phyloP scores from a whole-genome alignment of 2,888 invertebrate genomes.

The Phragmatobia fuliginosa region DNA sequence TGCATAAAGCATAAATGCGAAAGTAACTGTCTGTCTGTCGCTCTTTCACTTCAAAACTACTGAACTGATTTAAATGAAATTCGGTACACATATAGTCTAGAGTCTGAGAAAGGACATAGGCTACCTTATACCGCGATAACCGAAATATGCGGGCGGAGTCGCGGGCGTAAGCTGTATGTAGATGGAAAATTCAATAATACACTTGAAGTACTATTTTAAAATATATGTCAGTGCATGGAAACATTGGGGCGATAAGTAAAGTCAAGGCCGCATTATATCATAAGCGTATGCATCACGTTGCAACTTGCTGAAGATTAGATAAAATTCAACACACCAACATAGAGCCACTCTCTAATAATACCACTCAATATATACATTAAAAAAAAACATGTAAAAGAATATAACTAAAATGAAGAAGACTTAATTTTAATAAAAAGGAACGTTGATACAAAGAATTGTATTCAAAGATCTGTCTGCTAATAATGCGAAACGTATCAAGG shows the following conservation, averaged over 20 bases:
- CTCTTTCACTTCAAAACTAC: too few relatives aligned
- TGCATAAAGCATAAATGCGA: too few relatives aligned
- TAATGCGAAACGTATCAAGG: constrained; percentile 50
- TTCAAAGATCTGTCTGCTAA: constrained; percentile 42
- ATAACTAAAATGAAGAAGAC: not conserved
- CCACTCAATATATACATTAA: not conserved
- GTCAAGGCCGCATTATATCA: constrained; percentile 74
- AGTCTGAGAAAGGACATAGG: too few relatives aligned
- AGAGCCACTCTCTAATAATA: constrained; percentile 31
- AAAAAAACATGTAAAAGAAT: not conserved
- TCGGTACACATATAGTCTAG: too few relatives aligned
- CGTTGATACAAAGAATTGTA: constrained; percentile 49
- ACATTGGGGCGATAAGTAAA: constrained; percentile 70
- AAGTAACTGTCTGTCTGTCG: too few relatives aligned
- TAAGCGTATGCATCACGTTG: constrained; percentile 64
- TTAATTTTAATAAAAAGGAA: constrained; percentile 29
- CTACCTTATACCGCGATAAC: too few relatives aligned
- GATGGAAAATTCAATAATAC: constrained; percentile 7
- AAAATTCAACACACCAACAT: constrained; percentile 55
- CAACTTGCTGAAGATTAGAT: constrained; percentile 71
- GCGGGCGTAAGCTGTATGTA: too few relatives aligned
- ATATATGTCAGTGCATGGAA: constrained; percentile 66
- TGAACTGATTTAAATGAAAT: too few relatives aligned
- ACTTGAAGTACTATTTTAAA: constrained; percentile 24
- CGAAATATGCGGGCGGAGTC: too few relatives aligned